Conservation (phyloP, 2,888 invertebrate species). For the Drosophila kokeensis region DNA sequence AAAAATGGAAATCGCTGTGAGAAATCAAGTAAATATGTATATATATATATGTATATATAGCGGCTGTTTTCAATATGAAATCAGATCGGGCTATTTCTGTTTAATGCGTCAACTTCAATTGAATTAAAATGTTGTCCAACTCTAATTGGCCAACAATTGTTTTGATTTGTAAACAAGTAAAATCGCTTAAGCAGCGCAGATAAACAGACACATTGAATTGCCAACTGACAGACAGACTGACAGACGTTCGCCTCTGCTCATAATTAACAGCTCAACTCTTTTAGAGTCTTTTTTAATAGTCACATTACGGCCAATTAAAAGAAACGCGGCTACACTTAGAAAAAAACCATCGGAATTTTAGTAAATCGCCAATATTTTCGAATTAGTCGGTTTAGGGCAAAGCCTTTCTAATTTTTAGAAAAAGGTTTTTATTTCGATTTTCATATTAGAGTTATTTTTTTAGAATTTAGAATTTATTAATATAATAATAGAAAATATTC, state of each 20-base stretch:
- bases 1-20: background rate
- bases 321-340: slow-evolving; percentile 55
- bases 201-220: slow-evolving; percentile 38
- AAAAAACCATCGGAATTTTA: background rate
- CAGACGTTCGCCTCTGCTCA: slow-evolving; percentile 38
- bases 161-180: slow-evolving; percentile 68
- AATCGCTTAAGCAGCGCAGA: slow-evolving; percentile 33
- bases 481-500: too few species aligned
- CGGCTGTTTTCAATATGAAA: background rate
- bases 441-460: too few species aligned
- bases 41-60: background rate
- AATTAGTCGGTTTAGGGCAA: too few species aligned
- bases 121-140: slow-evolving; percentile 51
- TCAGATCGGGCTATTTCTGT: slow-evolving; percentile 6
- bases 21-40: background rate
- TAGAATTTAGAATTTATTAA: too few species aligned
- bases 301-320: slow-evolving; percentile 71
- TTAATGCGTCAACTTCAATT: slow-evolving; percentile 24
- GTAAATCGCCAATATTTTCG: too few species aligned
- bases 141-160: slow-evolving; percentile 64
- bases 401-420: too few species aligned
- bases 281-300: slow-evolving; percentile 26
- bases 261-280: slow-evolving; percentile 29
- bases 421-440: too few species aligned
- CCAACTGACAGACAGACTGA: slow-evolving; percentile 3